Base-by-base conservation (phyloP, 2,113 vertebrate species). In the Verasper variegatus region DNA sequence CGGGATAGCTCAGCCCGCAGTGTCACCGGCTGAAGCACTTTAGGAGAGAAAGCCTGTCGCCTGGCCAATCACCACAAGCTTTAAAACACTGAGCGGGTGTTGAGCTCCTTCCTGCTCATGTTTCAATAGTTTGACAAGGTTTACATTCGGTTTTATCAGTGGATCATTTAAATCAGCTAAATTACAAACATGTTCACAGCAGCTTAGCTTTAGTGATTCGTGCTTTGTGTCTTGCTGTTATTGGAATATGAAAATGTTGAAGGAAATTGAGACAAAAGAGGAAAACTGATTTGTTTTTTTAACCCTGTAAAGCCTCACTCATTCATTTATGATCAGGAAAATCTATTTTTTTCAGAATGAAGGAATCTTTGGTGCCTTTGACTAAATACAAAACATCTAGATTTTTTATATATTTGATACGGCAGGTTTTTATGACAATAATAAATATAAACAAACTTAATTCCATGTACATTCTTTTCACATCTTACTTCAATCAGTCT, bases 21-120 rank as follows among this genome's bases (percentile, higher is more conserved):
- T 85, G 65, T 80, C 77, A 74, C 1, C 20, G 70, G 64, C 35
- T 60, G 56, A 72, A 74, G 76, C 9, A 15, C 58, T 55, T 82
- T 81, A 71, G 23, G 20, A 31, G 21, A 23, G 47, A 73, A 26
- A 52, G 10, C 26, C 52, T 64, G 64, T 52, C 54, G 2, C 45
- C 40, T 9, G n/a, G 68, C 18, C 18, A 55, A 71, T 62, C 37
- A 15, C 11, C 1, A 1, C 35, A 67, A 69, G 58, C 21, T 24
- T 13, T 45, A 26, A 73, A n/a, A n/a, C 45, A 3, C 21, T 40
- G 42, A 75, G 58, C 45, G 68, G 62, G 35, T 72, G 54, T 71
- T 63, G 69, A 78, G 21, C 49, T 40, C 3, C 31, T 56, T 24
- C n/a, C 65, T 55, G 26, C 37, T 81, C 35, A 71, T 73, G 59